Base-by-base conservation (phyloP, 2,888 invertebrate species). In the Xiphydria camelus region DNA sequence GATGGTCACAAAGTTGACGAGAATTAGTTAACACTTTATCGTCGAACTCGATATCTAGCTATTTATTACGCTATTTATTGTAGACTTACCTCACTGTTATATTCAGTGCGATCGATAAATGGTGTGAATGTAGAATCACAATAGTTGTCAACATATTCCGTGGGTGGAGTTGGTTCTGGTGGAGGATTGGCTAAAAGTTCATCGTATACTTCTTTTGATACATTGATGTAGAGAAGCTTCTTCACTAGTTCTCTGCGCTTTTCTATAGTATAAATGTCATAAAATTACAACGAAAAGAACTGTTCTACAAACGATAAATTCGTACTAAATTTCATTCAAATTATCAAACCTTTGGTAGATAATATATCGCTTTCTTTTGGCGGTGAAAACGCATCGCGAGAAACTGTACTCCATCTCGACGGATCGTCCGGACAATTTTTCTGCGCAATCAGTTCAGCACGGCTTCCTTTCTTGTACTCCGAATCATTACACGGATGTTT, bases 211-310 rank as follows among this genome's bases (percentile, higher is more conserved):
- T 51, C 47, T 49, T 55, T 44, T 22, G 41, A 34, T 47, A 52
- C 53, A 17, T 25, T 37, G 22, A 51, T 26, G 39, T 49, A 35
- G 44, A 55, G 51, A 51, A 45, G 53, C 40, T 51, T 51, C 49
- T 49, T 51, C 41, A 55, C 33, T 41, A 55, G 46, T 44, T 53
- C 45, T 46, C 45, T 53, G 42, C 53, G 44, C n/a, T n/a, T n/a
- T n/a, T n/a, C n/a, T n/a, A n/a, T n/a, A n/a, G n/a, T n/a, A 12
- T 3, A 29, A 29, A 7, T 15, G 4, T 7, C 7, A 29, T 9
- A 29, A 29, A 29, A 14, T 29, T 5, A 29, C 6, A 12, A 26
- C 7, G 5, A 26, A 5, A 26, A 26, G 10, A 6, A 10, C 15
- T 6, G 15, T 29, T 29, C 2, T 5, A 29, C 7, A 29, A 29